Percentiles rank a stretch among this genome's conserved stretches.
These are phyloP conservation scores for Ylistrum balloti DNA, from an alignment of 1,140 invertebrate species.

Conservation along the genomic window DNA sequence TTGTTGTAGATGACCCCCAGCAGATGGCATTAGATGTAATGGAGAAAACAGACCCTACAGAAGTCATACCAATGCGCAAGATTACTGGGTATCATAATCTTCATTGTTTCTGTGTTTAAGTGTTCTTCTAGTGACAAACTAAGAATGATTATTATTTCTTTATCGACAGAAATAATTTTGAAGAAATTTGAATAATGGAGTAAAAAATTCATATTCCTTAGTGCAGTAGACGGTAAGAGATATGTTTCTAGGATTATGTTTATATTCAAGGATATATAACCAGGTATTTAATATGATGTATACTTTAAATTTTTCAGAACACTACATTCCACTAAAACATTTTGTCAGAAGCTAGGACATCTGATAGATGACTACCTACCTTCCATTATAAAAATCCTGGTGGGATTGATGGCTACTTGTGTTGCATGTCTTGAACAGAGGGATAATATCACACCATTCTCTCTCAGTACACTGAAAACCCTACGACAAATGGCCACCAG, in stretches of 20 bases:
- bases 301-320: conserved; percentile 82
- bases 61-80: conserved; percentile 77
- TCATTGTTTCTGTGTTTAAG: background rate
- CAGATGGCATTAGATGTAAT: conserved; percentile 63
- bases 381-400: conserved; percentile 88
- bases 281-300: too few relatives aligned
- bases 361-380: conserved; percentile 88
- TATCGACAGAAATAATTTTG: too few relatives aligned
- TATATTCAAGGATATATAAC: too few relatives aligned
- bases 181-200: too few relatives aligned
- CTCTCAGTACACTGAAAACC: conserved; percentile 86
- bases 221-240: too few relatives aligned
- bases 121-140: too few relatives aligned
- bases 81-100: conserved; percentile 74
- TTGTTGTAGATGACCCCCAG: conserved; percentile 69
- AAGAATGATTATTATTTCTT: too few relatives aligned
- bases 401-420: conserved; percentile 87
- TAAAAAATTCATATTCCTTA: too few relatives aligned
- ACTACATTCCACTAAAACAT: conserved; percentile 89
- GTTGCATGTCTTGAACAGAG: conserved; percentile 84
- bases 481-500: conserved; percentile 82
- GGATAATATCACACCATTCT: conserved; percentile 72
- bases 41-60: conserved; percentile 67
- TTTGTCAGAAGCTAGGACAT: conserved; percentile 93
- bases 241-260: too few relatives aligned